A percentile compares a stretch with the other conserved stretches of the same genome.
Conservation (phyloP, 2,888 invertebrate species). For the Heterodera filipjevi region DNA sequence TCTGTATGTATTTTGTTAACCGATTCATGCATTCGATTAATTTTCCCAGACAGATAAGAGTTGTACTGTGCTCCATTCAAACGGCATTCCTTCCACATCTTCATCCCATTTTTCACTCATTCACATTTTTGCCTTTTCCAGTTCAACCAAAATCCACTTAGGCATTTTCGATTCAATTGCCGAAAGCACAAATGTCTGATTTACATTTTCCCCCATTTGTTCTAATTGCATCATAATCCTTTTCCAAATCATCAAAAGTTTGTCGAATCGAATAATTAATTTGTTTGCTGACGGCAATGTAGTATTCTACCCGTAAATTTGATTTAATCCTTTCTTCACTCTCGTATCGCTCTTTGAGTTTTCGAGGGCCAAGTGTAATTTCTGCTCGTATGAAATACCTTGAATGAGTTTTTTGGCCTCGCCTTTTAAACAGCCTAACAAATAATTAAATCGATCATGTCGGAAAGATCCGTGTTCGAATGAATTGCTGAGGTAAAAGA, state of each 20-base stretch:
- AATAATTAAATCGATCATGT: slow-evolving; percentile 13
- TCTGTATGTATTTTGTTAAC: not conserved
- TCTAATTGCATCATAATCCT: slow-evolving; percentile 1
- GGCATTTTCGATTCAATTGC: slow-evolving; percentile 9
- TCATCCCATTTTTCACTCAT: not conserved
- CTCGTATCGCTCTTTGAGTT: slow-evolving; percentile 4
- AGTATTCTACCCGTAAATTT: not conserved
- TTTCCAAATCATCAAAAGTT: not conserved
- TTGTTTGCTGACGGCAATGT: not conserved
- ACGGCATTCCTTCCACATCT: not conserved
- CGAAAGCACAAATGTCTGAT: slow-evolving; percentile 2
- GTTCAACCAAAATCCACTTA: slow-evolving; percentile 8
- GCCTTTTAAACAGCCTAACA: not conserved
- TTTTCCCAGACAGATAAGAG: too few species aligned
- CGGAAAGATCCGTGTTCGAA: not conserved
- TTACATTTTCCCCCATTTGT: slow-evolving; percentile 6
- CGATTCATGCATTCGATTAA: not conserved
- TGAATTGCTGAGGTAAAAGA: slow-evolving; percentile 8
- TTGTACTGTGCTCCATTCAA: not conserved
- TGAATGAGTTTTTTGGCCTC: slow-evolving; percentile 11
- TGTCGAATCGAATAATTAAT: not conserved
- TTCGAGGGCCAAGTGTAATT: not conserved
- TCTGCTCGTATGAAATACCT: not conserved
- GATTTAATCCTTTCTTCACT: slow-evolving; percentile 5
- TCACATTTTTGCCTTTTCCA: not conserved